Evolutionary conservation across 2,888 invertebrate genomes (phyloP), one percentile per base, ranked within the genome.

Genomic region (Ormyrus labotus): DNA sequence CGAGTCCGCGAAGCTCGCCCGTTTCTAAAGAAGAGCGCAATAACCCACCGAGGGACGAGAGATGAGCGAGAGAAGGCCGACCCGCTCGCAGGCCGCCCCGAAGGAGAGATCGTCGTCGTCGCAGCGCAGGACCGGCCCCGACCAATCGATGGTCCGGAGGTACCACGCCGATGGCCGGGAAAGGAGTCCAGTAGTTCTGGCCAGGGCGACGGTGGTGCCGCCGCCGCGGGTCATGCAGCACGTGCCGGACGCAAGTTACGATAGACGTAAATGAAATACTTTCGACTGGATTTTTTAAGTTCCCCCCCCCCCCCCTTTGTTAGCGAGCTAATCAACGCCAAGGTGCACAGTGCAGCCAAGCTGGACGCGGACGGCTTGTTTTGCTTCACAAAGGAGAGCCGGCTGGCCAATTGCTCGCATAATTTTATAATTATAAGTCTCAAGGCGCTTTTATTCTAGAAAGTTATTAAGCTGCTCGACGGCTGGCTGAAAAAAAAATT

Each of bases 31-130:
- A 51, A 72, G n/a, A 53, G 8, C 10, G 48, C 6, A 53, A 10
- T 13, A 19, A 48, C 7, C 11, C 34, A 53, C n/a, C 72, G 51
- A 47, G 6, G 45, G 8, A 51, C 50, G 34, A 9, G 34, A 9
- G 11, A 82, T 80, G 82, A 72, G 58, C 78, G 78, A 80, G 19
- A 73, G 74, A 10, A 78, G 75, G 55, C 74, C 78, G 10, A 74
- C 64, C 34, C 34, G 11, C 6, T 79, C 76, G 77, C 60, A 82
- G 70, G 63, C 51, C 64, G 48, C 67, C 34, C 34, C 80, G 13
- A 63, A 69, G 13, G 78, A 82, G 6, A 48, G 19, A 6, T 6
- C 57, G 2, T 34, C 34, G 34, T 6, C 57, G 34, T 34, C 34
- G 34, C 34, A 34, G 34, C 34, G 34, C 34, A 34, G 4, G 34